These are phyloP conservation scores for Calyptommatus sinebrachiatus DNA, from an alignment of 2,113 vertebrate genomes.

Conservation along the genomic window DNA sequence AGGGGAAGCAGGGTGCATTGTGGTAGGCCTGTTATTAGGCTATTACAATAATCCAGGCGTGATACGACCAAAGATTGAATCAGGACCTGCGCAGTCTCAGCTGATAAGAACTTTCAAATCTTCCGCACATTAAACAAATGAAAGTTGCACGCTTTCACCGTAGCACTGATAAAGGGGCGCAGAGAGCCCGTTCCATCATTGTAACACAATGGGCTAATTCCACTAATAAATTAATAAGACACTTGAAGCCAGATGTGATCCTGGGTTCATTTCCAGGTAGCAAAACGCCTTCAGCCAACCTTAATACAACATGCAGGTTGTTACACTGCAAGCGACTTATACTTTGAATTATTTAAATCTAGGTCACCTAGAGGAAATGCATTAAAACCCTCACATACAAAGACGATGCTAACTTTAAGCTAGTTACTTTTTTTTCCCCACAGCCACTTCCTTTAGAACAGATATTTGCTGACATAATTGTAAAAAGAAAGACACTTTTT, in stretches of 20 bases:
- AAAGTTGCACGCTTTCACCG: too few species aligned
- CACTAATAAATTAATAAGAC: too few species aligned
- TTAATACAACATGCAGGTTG: not conserved
- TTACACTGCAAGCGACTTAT: not conserved
- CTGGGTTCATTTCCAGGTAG: fast-evolving
- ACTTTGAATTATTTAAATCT: constrained; percentile 31
- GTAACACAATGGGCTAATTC: too few species aligned
- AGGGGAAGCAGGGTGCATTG: too few species aligned
- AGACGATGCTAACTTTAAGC: not conserved
- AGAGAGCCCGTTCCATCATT: too few species aligned
- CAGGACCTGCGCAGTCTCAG: too few species aligned
- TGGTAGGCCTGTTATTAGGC: too few species aligned
- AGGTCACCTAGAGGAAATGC: constrained; percentile 50
- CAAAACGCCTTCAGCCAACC: not conserved
- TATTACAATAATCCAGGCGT: too few species aligned
- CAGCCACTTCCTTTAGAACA: not conserved
- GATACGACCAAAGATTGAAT: too few species aligned
- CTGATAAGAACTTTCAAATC: too few species aligned
- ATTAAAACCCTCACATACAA: constrained; percentile 1
- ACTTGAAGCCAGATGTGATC: not conserved
- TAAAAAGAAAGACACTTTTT: not conserved
- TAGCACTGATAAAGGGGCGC: too few species aligned
- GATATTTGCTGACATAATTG: not conserved
- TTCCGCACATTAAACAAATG: too few species aligned
- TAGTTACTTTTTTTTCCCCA: not conserved